These are phyloP conservation scores for Girardinichthys multiradiatus DNA, from an alignment of 2,113 vertebrate genomes.

Conservation along the genomic window DNA sequence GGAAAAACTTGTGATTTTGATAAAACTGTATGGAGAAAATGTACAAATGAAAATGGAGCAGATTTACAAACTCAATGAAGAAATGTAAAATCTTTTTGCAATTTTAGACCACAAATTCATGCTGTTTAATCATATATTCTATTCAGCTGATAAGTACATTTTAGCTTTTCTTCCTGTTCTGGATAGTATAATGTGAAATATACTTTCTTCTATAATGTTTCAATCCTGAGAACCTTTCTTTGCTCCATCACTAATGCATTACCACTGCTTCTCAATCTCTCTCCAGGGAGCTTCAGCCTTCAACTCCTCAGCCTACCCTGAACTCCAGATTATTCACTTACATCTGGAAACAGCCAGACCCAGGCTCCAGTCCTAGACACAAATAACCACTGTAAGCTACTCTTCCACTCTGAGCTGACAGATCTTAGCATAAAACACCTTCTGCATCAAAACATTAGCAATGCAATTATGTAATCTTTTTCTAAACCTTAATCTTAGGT, in stretches of 20 bases:
- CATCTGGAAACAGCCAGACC: background rate
- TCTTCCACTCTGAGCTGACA: background rate
- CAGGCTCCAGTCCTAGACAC: background rate
- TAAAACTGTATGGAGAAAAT: too few relatives aligned
- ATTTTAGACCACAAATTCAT: too few relatives aligned
- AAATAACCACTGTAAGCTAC: background rate
- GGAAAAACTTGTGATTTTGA: too few relatives aligned
- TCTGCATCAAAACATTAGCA: background rate
- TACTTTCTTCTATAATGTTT: too few relatives aligned
- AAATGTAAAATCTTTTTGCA: too few relatives aligned
- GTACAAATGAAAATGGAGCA: too few relatives aligned
- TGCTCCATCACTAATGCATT: background rate
- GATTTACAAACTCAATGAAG: too few relatives aligned
- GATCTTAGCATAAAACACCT: background rate
- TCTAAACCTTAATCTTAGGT: background rate
- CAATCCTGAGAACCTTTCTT: background rate
- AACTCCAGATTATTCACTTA: background rate
- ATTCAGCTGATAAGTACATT: too few relatives aligned
- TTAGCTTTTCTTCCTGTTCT: background rate
- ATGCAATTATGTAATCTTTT: background rate
- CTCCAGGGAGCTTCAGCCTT: background rate
- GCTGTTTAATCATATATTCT: too few relatives aligned
- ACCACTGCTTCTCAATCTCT: background rate
- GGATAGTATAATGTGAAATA: background rate
- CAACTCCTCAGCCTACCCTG: background rate